These are phyloP conservation scores for Thera britannica DNA, from an alignment of 2,888 invertebrate genomes.

Conservation along the genomic window DNA sequence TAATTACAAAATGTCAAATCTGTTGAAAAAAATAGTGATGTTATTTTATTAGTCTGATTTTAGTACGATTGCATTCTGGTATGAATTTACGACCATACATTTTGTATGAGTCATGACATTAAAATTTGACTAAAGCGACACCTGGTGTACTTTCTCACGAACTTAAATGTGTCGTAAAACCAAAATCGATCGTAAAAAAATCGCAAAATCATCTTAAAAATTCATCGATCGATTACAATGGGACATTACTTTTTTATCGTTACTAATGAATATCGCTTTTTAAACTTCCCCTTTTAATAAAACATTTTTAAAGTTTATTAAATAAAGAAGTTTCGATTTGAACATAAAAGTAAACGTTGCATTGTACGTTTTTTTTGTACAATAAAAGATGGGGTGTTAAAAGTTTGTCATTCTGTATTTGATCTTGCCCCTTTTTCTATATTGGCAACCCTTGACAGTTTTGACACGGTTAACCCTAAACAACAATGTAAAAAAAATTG, in stretches of 20 bases:
- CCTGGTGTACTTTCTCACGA: slow-evolving; percentile 71
- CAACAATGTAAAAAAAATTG: slow-evolving; percentile 30
- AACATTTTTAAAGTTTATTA: slow-evolving; percentile 65
- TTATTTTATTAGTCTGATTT: neutral
- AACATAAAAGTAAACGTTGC: slow-evolving; percentile 76
- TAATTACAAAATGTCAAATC: neutral
- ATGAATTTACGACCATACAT: slow-evolving; percentile 20
- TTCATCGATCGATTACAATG: slow-evolving; percentile 77
- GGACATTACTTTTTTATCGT: slow-evolving; percentile 78
- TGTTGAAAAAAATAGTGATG: neutral
- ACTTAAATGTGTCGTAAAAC: slow-evolving; percentile 69
- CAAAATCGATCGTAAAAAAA: slow-evolving; percentile 77
- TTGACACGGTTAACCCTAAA: slow-evolving; percentile 61
- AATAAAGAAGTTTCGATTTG: slow-evolving; percentile 74
- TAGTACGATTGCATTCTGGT: slow-evolving; percentile 7
- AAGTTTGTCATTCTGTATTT: slow-evolving; percentile 70
- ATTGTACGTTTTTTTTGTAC: slow-evolving; percentile 61
- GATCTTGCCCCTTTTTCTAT: slow-evolving; percentile 63
- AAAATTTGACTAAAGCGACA: slow-evolving; percentile 47
- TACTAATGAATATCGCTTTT: slow-evolving; percentile 75
- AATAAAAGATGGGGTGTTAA: slow-evolving; percentile 68
- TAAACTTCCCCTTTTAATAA: slow-evolving; percentile 54
- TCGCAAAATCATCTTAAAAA: slow-evolving; percentile 79
- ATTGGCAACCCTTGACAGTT: slow-evolving; percentile 57
- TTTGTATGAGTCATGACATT: slow-evolving; percentile 30